phyloP scores from a whole-genome alignment of 2,888 invertebrate species.

The Cephus runcator region DNA sequence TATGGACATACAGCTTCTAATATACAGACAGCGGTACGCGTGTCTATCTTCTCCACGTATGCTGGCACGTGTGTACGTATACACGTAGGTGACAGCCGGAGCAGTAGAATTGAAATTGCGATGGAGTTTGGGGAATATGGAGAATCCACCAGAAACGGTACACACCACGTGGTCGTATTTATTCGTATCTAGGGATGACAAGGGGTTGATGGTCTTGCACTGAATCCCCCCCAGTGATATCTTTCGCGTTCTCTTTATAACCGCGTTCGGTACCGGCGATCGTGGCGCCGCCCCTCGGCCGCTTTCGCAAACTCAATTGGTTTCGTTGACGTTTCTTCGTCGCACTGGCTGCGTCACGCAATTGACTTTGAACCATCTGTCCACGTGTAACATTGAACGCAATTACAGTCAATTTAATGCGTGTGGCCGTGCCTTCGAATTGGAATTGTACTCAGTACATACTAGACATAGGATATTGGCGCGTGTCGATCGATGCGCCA shows the following conservation, averaged over 20 bases:
- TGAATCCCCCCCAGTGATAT: background rate
- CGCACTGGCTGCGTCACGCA: conserved; percentile 48
- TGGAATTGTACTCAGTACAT: conserved; percentile 24
- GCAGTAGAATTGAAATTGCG: background rate
- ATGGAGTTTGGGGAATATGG: background rate
- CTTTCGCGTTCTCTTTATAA: conserved; percentile 11
- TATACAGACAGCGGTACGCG: background rate
- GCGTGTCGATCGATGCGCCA: conserved; percentile 29
- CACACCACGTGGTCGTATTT: background rate
- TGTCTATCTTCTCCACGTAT: background rate
- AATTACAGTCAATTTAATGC: conserved; percentile 62
- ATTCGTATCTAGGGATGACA: background rate
- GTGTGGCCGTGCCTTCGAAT: conserved; percentile 29
- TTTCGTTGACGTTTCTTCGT: conserved; percentile 37
- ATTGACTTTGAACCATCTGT: conserved; percentile 63
- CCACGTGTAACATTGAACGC: conserved; percentile 60
- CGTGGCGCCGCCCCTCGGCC: background rate
- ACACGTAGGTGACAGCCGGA: background rate
- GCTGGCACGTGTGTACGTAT: background rate
- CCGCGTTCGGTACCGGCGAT: background rate
- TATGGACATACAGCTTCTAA: background rate
- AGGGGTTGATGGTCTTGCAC: background rate
- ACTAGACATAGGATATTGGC: conserved; percentile 1
- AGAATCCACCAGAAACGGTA: background rate
- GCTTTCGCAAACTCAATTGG: conserved; percentile 26